These are phyloP conservation scores for Prionailurus viverrinus DNA, from an alignment of 2,113 vertebrate species.

Conservation along the genomic window DNA sequence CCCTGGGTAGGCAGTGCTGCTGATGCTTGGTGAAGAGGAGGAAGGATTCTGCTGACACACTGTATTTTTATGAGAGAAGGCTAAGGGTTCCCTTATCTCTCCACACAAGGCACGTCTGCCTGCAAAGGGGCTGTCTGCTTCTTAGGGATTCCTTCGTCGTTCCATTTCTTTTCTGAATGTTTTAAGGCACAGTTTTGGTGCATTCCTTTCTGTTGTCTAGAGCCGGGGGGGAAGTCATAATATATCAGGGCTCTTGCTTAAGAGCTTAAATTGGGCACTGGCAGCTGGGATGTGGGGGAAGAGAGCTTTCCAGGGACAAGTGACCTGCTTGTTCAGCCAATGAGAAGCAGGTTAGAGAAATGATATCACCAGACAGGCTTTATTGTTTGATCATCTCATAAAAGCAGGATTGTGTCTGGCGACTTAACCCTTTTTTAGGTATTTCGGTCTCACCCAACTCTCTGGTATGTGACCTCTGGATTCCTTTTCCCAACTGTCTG, in stretches of 20 bases:
- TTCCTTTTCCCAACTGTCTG: constrained; percentile 46
- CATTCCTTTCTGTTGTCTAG: constrained; percentile 61
- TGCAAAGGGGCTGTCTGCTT: constrained; percentile 63
- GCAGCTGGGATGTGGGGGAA: constrained; percentile 67
- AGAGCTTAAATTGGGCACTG: constrained; percentile 70
- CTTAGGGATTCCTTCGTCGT: constrained; percentile 50
- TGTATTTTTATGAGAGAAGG: constrained; percentile 60
- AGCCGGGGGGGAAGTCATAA: constrained; percentile 35
- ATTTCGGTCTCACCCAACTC: background rate
- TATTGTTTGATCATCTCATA: constrained; percentile 69
- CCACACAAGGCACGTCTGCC: constrained; percentile 61
- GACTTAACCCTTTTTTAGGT: constrained; percentile 68
- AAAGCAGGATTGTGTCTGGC: constrained; percentile 65
- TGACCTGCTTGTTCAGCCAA: constrained; percentile 75
- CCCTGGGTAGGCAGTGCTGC: background rate
- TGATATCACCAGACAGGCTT: constrained; percentile 72
- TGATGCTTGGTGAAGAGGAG: background rate
- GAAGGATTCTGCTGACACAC: constrained; percentile 57
- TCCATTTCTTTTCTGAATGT: constrained; percentile 56
- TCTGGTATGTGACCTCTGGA: constrained; percentile 58
- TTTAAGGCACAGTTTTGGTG: constrained; percentile 62
- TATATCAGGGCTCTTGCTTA: constrained; percentile 56
- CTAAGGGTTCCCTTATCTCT: constrained; percentile 71
- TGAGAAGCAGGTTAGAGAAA: constrained; percentile 61
- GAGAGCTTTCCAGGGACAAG: constrained; percentile 78